Conservation (phyloP, 2,888 invertebrate species). For the Abscondita cerata region DNA sequence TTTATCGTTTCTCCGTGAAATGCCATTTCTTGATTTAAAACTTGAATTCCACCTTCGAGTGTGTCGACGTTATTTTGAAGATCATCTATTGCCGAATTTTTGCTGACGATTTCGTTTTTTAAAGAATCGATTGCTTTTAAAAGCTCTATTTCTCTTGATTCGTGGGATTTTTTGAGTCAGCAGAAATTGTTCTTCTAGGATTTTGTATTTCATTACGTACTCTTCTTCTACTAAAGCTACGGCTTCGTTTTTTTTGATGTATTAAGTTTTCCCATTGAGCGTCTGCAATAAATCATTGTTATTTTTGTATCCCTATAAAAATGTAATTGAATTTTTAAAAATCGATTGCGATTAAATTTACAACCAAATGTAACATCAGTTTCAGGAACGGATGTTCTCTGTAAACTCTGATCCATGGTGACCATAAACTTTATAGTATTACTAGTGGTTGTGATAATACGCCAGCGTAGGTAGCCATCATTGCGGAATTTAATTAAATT, state of each 20-base stretch:
- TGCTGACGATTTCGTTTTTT: constrained; percentile 55
- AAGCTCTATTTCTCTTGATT: constrained; percentile 55
- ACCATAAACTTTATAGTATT: too few relatives aligned
- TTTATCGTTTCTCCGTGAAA: constrained; percentile 53
- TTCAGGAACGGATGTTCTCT: too few relatives aligned
- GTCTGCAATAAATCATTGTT: constrained; percentile 57
- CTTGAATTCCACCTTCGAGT: constrained; percentile 59
- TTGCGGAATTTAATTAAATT: too few relatives aligned
- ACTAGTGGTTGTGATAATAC: too few relatives aligned
- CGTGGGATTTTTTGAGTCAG: constrained; percentile 55
- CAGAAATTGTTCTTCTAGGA: constrained; percentile 58
- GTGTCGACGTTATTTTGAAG: constrained; percentile 58
- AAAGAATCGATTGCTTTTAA: constrained; percentile 56
- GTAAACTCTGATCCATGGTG: too few relatives aligned
- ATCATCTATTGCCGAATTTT: constrained; percentile 56
- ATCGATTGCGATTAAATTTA: too few relatives aligned
- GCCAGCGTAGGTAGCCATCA: too few relatives aligned
- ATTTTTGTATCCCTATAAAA: background rate
- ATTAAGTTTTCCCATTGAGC: constrained; percentile 71
- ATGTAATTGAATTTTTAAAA: too few relatives aligned
- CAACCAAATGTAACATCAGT: too few relatives aligned
- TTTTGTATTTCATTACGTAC: constrained; percentile 62
- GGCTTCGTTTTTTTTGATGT: constrained; percentile 68
- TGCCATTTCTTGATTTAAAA: constrained; percentile 57
- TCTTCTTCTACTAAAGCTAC: constrained; percentile 67